Conservation (phyloP, 2,888 invertebrate species). For the Volucella zonaria region DNA sequence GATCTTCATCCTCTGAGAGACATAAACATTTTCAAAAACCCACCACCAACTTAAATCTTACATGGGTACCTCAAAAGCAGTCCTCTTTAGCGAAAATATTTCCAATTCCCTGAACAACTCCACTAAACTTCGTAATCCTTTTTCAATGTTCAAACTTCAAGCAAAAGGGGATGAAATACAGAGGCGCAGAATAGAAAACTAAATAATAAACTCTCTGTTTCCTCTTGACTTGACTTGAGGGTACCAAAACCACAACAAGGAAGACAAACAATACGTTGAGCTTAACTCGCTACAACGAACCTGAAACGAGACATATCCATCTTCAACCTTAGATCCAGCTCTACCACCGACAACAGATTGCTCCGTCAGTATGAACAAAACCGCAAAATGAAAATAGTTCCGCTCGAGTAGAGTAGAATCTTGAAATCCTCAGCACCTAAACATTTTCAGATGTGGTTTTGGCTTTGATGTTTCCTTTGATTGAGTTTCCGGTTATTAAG, state of each 20-base stretch:
- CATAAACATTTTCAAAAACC: slow-evolving; percentile 20
- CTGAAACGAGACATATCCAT: not conserved
- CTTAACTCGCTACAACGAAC: slow-evolving; percentile 3
- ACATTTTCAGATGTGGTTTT: slow-evolving; percentile 55
- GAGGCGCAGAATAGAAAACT: not conserved
- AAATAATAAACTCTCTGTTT: slow-evolving; percentile 41
- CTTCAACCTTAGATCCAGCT: slow-evolving; percentile 2
- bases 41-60: slow-evolving; percentile 7
- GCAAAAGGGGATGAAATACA: not conserved
- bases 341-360: not conserved
- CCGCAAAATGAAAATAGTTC: slow-evolving; percentile 21
- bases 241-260: slow-evolving; percentile 30
- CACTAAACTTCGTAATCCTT: slow-evolving; percentile 34
- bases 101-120: slow-evolving; percentile 26
- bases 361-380: not conserved
- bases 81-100: slow-evolving; percentile 32
- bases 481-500: slow-evolving; percentile 64
- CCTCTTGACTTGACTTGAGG: slow-evolving; percentile 18
- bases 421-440: slow-evolving; percentile 38
- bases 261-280: slow-evolving; percentile 10
- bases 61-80: not conserved
- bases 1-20: too few species aligned
- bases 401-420: slow-evolving; percentile 23
- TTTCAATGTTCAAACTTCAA: not conserved
- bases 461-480: slow-evolving; percentile 68